Base-by-base conservation (phyloP, 2,888 invertebrate genomes). In the Acheta domesticus region DNA sequence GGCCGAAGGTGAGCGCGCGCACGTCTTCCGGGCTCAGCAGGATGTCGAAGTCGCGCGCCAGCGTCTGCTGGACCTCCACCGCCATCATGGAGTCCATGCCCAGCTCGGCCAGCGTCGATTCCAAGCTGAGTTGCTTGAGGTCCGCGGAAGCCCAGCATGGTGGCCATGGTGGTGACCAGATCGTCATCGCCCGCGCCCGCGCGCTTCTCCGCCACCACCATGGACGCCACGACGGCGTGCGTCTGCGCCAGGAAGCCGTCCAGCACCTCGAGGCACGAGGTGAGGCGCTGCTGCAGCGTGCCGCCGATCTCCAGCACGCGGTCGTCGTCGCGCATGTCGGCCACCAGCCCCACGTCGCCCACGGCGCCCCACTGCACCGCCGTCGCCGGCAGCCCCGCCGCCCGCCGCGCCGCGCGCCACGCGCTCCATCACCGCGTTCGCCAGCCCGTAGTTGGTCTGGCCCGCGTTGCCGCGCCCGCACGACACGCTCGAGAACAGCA, bases 1-100 rank as follows among this genome's bases (percentile, higher is more conserved):
- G 48, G 23, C 91, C 91, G 83, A 96, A 93, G 0, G 95, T 96
- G 74, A 97, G 87, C 1, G 91, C 90, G 78, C 96, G 90, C 80
- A 97, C 93, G 83, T 97, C 96, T 85, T 95, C 94, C 11, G 96
- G 93, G 0, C 95, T 92, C 5, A 98, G 88, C 85, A 93, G 92
- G 79, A 98, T 88, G 85, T 97, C 96, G 85, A 93, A 96, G 85
- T 96, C 95, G 83, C 96, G 89, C 86, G 97, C 97, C 2, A 97
- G 87, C 0, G 94, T 93, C 87, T 97, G 97, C 84, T 97, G 97
- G 83, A 99, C 96, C 87, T 99, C 98, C 0, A 97, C 96, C 0
- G 96, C 96, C 96, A 97, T 98, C 89, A 98, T 92, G 2, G 98
- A 98, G 88, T 99, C 98, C 92, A 99, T 94, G 62, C 98, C 98